These are phyloP conservation scores for Eptesicus fuscus DNA, from an alignment of 2,113 vertebrate species.

Conservation along the genomic window DNA sequence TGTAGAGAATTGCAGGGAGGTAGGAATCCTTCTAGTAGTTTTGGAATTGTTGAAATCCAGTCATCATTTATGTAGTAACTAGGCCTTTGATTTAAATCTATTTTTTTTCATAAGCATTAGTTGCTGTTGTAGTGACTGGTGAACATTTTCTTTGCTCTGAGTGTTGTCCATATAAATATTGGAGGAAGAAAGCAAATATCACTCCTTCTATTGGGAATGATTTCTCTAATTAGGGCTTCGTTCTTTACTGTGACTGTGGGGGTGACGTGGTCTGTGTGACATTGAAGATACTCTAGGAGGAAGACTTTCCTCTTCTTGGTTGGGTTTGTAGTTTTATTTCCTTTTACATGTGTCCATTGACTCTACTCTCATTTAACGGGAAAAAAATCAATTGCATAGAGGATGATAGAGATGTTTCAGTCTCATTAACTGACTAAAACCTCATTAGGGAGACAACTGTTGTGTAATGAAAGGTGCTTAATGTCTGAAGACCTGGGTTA, in stretches of 20 bases:
- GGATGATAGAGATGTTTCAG: conserved; percentile 24
- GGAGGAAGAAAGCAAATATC: neutral
- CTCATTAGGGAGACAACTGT: conserved; percentile 39
- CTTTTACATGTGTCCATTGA: conserved; percentile 38
- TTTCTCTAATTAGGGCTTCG: neutral
- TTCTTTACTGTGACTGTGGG: neutral
- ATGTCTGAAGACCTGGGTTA: conserved; percentile 11
- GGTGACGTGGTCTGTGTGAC: neutral
- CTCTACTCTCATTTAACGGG: neutral
- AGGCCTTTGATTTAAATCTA: neutral
- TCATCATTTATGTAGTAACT: neutral
- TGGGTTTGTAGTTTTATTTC: neutral
- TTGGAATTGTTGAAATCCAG: neutral
- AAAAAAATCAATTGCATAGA: neutral
- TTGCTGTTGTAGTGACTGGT: neutral
- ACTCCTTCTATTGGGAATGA: neutral
- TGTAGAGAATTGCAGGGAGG: neutral
- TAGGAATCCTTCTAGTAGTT: neutral
- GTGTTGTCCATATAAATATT: neutral
- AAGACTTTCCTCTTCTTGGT: neutral
- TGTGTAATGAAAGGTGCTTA: neutral
- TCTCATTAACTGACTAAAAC: conserved; percentile 41
- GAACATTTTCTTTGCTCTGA: neutral
- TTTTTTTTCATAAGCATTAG: neutral
- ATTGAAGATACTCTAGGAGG: neutral